Conservation (phyloP, 2,888 invertebrate species). For the Monochamus alternatus region DNA sequence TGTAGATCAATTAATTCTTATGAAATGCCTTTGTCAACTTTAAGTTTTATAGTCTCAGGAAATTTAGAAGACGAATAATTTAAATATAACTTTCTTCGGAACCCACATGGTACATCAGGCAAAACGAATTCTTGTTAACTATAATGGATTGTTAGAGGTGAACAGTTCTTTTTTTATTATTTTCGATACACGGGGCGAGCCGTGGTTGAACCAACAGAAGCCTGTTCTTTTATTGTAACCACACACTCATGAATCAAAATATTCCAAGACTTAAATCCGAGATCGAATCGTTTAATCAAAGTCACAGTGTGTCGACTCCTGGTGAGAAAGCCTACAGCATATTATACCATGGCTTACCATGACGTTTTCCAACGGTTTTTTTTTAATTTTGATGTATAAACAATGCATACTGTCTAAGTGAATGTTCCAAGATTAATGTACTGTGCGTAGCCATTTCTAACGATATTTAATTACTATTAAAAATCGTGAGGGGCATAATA, state of each 20-base stretch:
- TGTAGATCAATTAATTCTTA: too few relatives aligned
- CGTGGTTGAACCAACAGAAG: constrained; percentile 61
- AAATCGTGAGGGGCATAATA: constrained; percentile 15
- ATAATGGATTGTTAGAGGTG: constrained; percentile 36
- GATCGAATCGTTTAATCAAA: constrained; percentile 71
- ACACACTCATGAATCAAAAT: constrained; percentile 68
- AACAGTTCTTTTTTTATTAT: constrained; percentile 36
- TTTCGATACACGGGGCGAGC: constrained; percentile 33
- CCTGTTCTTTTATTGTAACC: constrained; percentile 65
- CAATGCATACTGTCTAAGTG: constrained; percentile 39
- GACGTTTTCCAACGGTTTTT: constrained; percentile 42
- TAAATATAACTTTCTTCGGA: constrained; percentile 16
- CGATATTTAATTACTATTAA: constrained; percentile 32
- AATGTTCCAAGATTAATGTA: constrained; percentile 36
- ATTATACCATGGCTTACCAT: constrained; percentile 55
- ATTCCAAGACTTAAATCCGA: constrained; percentile 66
- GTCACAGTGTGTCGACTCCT: constrained; percentile 69
- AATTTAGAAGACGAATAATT: not conserved
- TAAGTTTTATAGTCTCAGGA: too few relatives aligned
- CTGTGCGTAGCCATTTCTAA: constrained; percentile 12
- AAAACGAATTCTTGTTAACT: constrained; percentile 34
- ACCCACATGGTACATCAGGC: constrained; percentile 9
- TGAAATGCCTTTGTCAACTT: too few relatives aligned
- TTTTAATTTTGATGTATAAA: constrained; percentile 40
- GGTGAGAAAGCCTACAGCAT: constrained; percentile 64